Evolutionary conservation across 1,140 invertebrate species (phyloP), one percentile per base, ranked within the genome.

Genomic region (Papilio xuthus): DNA sequence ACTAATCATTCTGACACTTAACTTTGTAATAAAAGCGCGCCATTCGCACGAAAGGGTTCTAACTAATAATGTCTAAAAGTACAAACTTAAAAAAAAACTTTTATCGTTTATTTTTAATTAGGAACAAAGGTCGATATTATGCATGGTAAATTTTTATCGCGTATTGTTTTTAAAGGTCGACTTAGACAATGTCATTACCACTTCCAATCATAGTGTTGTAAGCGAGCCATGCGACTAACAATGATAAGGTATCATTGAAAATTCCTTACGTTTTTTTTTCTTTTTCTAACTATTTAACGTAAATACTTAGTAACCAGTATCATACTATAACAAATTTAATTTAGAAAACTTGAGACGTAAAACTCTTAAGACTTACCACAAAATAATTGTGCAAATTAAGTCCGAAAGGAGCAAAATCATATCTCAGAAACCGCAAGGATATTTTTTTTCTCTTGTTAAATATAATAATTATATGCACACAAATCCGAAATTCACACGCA

Each of bases 121-220:
- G n/a, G n/a, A n/a, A n/a, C n/a, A n/a, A n/a, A n/a, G n/a, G n/a
- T n/a, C n/a, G n/a, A n/a, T n/a, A n/a, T n/a, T n/a, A n/a, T n/a
- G n/a, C n/a, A n/a, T n/a, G n/a, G n/a, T n/a, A n/a, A n/a, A 53
- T 53, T 53, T 53, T 53, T 20, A 53, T 53, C 18, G 50, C n/a
- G 50, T 53, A 53, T 53, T 53, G 18, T 53, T 53, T 53, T 53
- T 53, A 53, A 53, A 53, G 50, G 50, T 53, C 50, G 18, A 15
- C 44, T 53, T 53, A 53, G 50, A 53, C 50, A 53, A 53, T 53
- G 50, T 53, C 50, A 53, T 53, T n/a, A 20, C 50, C 50, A 53
- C n/a, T 9, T 1, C 50, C 18, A 20, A 53, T 53, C 50, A 53
- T 20, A 20, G n/a, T 53, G 50, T 53, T 20, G 50, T n/a, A 53